Evolutionary conservation across 2,888 invertebrate species (phyloP), one percentile per base, ranked within the genome.

Genomic region (Caenorhabditis macrosperma): DNA sequence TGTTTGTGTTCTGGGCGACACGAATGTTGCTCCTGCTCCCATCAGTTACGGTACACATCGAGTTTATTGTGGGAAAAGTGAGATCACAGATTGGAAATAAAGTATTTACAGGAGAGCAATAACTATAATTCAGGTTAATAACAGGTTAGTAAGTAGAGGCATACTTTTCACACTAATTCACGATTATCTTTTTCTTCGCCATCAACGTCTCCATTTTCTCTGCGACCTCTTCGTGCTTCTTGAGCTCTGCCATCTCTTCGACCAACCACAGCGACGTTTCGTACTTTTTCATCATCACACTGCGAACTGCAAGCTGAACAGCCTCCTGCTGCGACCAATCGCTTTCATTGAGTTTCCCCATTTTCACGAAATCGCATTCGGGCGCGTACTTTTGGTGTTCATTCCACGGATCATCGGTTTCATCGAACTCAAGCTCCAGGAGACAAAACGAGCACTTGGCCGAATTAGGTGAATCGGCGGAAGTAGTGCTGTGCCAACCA

Each of bases 371-470:
- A 15, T 68, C 66, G 46, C 82, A 82, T 1, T 50, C 17, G 6
- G 57, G 24, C 6, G 74, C 33, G n/a, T 48, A 48, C n/a, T 63
- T 74, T n/a, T 20, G 33, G 38, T 82, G 82, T 46, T 80, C 80
- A 1, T 54, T 48, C 80, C 80, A 82, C 10, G 77, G 77, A 63
- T 82, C 78, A 26, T 78, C 80, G 10, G 54, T 55, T 17, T 35
- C 50, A 17, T 69, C 69, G 41, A 82, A 82, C 10, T 52, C 46
- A 20, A 82, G 20, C 22, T 67, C 59, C 15, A 59, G 44, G 10
- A 30, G 26, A 57, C 82, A 82, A 22, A 82, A 80, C 17, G 74
- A 38, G 41, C 82, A 82, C 15, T 54, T 52, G 1, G 71, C 82
- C 6, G 44, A 46, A 9, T n/a, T 2, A 2, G 6, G 15, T 9